phyloP scores from a whole-genome alignment of 2,113 vertebrate species.

The Pyrgilauda ruficollis region DNA sequence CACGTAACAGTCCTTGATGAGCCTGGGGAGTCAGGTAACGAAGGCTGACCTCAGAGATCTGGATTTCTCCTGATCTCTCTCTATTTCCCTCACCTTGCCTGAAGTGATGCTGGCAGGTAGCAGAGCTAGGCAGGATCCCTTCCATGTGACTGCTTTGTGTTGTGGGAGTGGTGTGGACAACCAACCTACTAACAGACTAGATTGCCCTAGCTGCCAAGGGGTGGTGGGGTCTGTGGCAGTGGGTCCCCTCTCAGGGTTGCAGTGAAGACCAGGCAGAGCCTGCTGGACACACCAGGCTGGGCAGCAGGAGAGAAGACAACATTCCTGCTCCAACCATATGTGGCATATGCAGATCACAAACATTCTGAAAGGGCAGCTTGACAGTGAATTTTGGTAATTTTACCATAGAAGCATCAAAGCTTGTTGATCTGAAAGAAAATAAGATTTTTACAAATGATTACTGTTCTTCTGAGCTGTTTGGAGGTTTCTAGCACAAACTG shows the following conservation, averaged over 20 bases:
- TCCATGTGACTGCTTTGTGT: background rate
- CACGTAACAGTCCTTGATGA: accelerated
- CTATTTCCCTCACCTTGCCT: background rate
- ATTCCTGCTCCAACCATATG: background rate
- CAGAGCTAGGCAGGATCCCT: background rate
- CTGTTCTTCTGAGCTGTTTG: background rate
- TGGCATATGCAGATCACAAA: background rate
- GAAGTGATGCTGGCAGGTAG: background rate
- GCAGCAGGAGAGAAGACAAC: background rate
- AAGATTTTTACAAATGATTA: background rate
- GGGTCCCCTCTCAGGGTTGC: background rate
- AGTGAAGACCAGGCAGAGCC: background rate
- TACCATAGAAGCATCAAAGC: background rate
- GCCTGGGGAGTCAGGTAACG: background rate
- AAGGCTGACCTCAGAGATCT: background rate
- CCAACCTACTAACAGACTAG: accelerated
- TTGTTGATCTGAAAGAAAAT: background rate
- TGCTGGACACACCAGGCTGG: background rate
- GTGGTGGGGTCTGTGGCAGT: background rate
- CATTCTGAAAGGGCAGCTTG: background rate
- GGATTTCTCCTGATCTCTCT: background rate
- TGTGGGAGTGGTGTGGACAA: background rate
- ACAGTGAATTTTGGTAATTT: background rate
- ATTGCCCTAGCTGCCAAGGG: background rate
- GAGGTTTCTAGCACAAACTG: background rate